Evolutionary conservation across 2,888 invertebrate genomes (phyloP).

Genomic region (Cosmia pyralina): DNA sequence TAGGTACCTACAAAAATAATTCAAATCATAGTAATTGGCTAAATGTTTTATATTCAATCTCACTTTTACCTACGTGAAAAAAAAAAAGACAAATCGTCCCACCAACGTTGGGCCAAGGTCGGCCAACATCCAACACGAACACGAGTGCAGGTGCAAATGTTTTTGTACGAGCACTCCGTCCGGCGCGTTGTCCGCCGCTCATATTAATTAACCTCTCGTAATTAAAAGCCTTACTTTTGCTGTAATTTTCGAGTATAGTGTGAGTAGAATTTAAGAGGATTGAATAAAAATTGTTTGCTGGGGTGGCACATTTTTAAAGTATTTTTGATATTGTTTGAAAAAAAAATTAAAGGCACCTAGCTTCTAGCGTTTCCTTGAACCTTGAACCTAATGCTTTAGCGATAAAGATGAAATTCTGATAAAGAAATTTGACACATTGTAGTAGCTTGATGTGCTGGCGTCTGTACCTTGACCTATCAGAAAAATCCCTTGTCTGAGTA

Average conservation of each 20-base stretch:
- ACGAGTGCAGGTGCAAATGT: constrained; percentile 60
- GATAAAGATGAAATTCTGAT: too few species aligned
- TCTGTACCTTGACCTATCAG: background rate
- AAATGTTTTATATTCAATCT: constrained; percentile 1
- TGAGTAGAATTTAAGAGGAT: constrained; percentile 36
- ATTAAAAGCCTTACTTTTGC: constrained; percentile 58
- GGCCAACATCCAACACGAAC: constrained; percentile 25
- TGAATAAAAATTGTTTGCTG: background rate
- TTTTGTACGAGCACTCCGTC: constrained; percentile 56
- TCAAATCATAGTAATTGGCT: background rate
- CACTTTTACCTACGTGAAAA: background rate
- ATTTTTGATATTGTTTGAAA: background rate
- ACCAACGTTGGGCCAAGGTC: constrained; percentile 46
- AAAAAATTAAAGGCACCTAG: background rate
- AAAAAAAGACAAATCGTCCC: background rate
- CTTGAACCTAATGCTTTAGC: too few species aligned
- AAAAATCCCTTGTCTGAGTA: background rate
- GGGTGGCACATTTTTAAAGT: background rate
- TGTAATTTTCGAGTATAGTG: constrained; percentile 48
- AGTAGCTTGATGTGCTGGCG: too few species aligned
- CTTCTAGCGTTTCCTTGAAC: background rate
- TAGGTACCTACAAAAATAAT: background rate
- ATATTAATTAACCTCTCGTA: constrained; percentile 63
- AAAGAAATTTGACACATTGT: too few species aligned
- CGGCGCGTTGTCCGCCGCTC: constrained; percentile 54